Conservation (phyloP, 2,888 invertebrate species). For the Uloborus plumipes region DNA sequence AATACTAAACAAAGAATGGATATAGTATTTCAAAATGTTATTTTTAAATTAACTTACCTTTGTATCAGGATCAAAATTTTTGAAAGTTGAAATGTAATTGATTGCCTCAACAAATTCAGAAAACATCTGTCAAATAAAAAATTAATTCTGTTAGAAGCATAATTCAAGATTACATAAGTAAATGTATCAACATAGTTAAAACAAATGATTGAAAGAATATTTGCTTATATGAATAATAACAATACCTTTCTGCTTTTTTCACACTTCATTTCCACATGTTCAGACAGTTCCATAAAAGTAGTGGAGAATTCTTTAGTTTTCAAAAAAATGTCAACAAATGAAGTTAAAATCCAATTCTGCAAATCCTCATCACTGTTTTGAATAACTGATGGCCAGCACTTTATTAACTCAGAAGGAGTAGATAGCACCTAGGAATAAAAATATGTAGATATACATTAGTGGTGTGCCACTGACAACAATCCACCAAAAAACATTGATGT, state of each 20-base stretch:
- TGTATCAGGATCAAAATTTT: no score
- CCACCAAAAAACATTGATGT: no score
- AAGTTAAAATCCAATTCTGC: slow-evolving; percentile 23
- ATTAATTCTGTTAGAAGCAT: background rate
- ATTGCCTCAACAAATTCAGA: no score
- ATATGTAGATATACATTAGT: background rate
- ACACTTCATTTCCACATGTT: slow-evolving; percentile 13
- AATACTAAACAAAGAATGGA: no score
- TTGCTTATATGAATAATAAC: slow-evolving; percentile 5
- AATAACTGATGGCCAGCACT: slow-evolving; percentile 2
- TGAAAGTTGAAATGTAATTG: no score
- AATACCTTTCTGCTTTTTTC: background rate
- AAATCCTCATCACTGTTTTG: slow-evolving; percentile 26
- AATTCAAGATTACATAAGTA: background rate
- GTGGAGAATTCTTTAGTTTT: slow-evolving; percentile 33
- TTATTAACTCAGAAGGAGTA: slow-evolving; percentile 34
- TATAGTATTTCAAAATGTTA: no score
- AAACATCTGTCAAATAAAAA: background rate
- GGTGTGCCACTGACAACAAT: no score
- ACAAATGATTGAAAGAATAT: background rate
- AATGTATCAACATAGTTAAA: background rate
- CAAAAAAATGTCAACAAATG: slow-evolving; percentile 20
- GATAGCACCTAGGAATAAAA: slow-evolving; percentile 16
- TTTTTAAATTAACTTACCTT: no score
- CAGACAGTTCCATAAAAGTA: slow-evolving; percentile 8